Conservation (phyloP, 2,113 vertebrate species). For the Mus pahari region DNA sequence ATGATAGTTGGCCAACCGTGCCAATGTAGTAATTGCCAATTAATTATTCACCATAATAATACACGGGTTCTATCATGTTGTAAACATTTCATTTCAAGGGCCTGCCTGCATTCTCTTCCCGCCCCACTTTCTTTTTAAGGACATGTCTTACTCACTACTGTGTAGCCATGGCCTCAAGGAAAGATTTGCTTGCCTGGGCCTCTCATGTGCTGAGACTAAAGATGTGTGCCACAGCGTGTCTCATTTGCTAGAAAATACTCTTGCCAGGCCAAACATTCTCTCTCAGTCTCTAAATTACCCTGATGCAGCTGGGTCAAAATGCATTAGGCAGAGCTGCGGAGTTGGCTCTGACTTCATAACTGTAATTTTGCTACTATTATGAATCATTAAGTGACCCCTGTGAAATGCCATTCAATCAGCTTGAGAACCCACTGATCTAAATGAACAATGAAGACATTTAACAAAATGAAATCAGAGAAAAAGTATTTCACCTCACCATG, state of each 20-base stretch:
- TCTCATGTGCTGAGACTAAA: background rate
- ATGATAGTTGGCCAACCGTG: background rate
- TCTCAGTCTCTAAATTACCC: background rate
- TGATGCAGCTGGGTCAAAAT: conserved; percentile 22
- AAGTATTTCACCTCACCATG: conserved; percentile 38
- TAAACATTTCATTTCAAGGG: background rate
- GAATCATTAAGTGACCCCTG: background rate
- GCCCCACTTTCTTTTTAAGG: background rate
- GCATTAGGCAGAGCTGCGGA: background rate
- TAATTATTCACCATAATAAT: background rate
- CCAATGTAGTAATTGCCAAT: background rate
- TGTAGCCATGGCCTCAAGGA: background rate
- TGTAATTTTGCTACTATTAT: background rate
- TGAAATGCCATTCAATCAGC: background rate
- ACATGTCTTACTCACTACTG: background rate
- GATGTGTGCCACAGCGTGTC: background rate
- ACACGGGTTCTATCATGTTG: background rate
- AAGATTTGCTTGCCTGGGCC: background rate
- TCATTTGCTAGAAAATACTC: background rate
- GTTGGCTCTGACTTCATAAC: background rate
- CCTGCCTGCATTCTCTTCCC: background rate
- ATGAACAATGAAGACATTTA: conserved; percentile 48
- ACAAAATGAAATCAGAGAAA: conserved; percentile 31
- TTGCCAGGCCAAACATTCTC: background rate
- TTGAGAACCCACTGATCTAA: background rate